Conservation (phyloP, 2,113 vertebrate species). For the cattle (Bos taurus) region ARS-UCD2.0 NC_037335.1:23744501-23745000, state of each 20-base stretch:
- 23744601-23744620: neutral
- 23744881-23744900: neutral
- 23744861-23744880: constrained; percentile 6
- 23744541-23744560: neutral
- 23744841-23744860: constrained; percentile 38
- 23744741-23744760: constrained; percentile 37
- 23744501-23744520: neutral
- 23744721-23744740: constrained; percentile 19
- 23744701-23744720: neutral
- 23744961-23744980: neutral
- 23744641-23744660: constrained; percentile 10
- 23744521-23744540: neutral
- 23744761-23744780: constrained; percentile 40
- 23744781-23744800: constrained; percentile 38
- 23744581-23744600: neutral
- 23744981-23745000: neutral
- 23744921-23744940: constrained; percentile 2
- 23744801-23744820: neutral
- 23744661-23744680: neutral
- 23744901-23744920: neutral
- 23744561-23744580: neutral
- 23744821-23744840: neutral
- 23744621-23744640: constrained; percentile 1
- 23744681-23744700: neutral
- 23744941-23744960: constrained; percentile 16